Conservation (phyloP, 2,797 vertebrate species). For the Meda fulgida region DNA sequence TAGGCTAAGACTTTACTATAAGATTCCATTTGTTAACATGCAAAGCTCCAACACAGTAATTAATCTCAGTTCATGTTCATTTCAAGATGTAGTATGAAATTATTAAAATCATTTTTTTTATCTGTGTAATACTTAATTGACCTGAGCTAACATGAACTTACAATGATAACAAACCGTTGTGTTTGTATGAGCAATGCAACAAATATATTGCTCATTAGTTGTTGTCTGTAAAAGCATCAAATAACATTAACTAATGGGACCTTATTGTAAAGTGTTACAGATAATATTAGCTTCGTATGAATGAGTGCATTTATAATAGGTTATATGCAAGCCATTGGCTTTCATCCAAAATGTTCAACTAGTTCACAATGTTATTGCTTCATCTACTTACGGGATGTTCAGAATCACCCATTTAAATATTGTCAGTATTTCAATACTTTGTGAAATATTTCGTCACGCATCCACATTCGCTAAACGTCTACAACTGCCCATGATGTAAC, state of each 20-base stretch:
- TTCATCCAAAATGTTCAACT: not conserved
- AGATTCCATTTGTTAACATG: not conserved
- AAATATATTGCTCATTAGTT: too few relatives aligned
- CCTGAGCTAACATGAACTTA: not conserved
- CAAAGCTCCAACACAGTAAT: not conserved
- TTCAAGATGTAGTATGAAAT: not conserved
- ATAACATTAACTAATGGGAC: not conserved
- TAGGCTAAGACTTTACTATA: not conserved
- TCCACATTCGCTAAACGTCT: slow-evolving; percentile 24
- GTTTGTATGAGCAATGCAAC: too few relatives aligned
- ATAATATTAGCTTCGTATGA: not conserved
- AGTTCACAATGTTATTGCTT: not conserved
- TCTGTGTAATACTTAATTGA: not conserved
- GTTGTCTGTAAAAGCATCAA: not conserved
- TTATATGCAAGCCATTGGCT: not conserved
- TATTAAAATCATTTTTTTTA: too few relatives aligned
- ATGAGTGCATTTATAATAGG: not conserved
- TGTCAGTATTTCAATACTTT: not conserved
- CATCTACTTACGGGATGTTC: slow-evolving; percentile 49
- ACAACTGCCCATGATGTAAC: not conserved
- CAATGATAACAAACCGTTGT: too few relatives aligned
- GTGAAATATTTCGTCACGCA: not conserved
- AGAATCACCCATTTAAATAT: slow-evolving; percentile 48
- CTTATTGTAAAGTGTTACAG: not conserved
- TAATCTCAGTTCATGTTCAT: not conserved